Evolutionary conservation across 2,888 invertebrate genomes (phyloP), one percentile per base, ranked within the genome.

Genomic region (Andrena fulva): DNA sequence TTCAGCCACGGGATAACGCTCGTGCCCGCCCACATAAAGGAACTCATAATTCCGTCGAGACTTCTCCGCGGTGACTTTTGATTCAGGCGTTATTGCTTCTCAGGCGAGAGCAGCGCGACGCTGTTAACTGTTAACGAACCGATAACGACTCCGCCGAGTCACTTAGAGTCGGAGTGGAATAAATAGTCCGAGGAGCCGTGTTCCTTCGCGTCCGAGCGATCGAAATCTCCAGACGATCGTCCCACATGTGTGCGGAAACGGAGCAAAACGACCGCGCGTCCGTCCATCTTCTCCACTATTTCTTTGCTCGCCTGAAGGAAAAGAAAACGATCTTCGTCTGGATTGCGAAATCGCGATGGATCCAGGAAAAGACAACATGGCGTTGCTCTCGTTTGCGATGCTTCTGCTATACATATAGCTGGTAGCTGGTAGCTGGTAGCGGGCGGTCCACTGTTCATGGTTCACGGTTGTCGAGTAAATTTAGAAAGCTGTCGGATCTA

Each of bases 401-500:
- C 33, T 67, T 67, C 33, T 68, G 54, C 54, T 52, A 56, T 16
- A 12, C 20, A 20, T 20, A 20, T 0, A 20, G 20, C n/a, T n/a
- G n/a, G n/a, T 12, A 42, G 0, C 10, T 35, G 12, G 42, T 42
- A 42, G 12, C 42, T 12, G 12, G 42, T 3, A 12, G 12, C 42
- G 33, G 2, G 2, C 33, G 33, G 8, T 16, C 5, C 16, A 0
- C 68, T 27, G 56, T 27, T 24, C 20, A 20, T 8, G 54, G 54
- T 54, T 54, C 54, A 68, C 68, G 67, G 73, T 71, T 74, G 50
- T 60, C 68, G 66, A 63, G 68, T 89, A 90, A 89, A 89, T 88
- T 89, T 90, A 89, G 89, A 89, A 77, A 78, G 77, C 77, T 63
- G 85, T 77, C 77, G 85, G 87, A 87, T 82, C 83, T 78, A 87